Percentiles rank a stretch among this genome's conserved stretches.
phyloP scores from a whole-genome alignment of 2,113 vertebrate species.

The Alectura lathami region DNA sequence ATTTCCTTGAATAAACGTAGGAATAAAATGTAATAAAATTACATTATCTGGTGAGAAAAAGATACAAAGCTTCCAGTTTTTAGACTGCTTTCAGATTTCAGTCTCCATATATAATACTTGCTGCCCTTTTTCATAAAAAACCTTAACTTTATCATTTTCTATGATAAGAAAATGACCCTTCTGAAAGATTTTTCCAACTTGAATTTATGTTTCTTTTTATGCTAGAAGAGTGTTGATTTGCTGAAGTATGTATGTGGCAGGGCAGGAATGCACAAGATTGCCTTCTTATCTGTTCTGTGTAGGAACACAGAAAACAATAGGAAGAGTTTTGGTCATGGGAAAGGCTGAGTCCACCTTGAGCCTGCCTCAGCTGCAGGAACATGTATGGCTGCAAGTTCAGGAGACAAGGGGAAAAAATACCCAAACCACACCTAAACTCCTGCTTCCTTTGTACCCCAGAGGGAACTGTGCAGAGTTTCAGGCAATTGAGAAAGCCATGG shows the following conservation, averaged over 20 bases:
- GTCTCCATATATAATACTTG: background rate
- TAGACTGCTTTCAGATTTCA: background rate
- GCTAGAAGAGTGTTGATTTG: background rate
- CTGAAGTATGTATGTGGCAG: background rate
- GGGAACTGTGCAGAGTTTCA: background rate
- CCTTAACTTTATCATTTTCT: background rate
- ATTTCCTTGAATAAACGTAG: background rate
- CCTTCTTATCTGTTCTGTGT: fast-evolving
- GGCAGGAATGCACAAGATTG: background rate
- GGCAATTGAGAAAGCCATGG: background rate
- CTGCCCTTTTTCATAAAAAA: background rate
- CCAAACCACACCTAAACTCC: background rate
- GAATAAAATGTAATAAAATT: background rate
- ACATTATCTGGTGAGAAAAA: background rate
- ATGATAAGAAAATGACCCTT: background rate
- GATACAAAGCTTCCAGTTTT: background rate
- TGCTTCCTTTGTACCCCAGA: background rate
- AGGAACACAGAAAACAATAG: fast-evolving
- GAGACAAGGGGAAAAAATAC: background rate
- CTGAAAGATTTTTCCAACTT: background rate
- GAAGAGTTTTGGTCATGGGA: background rate
- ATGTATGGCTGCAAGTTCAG: background rate
- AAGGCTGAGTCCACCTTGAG: background rate
- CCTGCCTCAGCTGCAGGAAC: background rate
- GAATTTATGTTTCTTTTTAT: background rate